Base-by-base conservation (phyloP, 53 echinoderm and acorn worm species). In the Temnopleurus reevesii region DNA sequence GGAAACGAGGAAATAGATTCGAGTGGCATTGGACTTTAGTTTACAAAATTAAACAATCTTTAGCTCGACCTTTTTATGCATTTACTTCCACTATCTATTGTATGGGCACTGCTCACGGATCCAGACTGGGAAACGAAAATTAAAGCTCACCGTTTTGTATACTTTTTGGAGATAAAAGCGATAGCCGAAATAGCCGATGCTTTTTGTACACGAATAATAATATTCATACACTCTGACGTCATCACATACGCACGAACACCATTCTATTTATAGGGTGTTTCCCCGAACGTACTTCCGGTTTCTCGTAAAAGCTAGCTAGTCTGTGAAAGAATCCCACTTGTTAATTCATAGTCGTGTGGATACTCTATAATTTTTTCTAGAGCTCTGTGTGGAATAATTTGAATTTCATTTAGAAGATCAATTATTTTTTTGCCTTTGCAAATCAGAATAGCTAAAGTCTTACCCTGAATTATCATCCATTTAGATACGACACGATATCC, bases 221-320 rank as follows among this genome's bases (percentile, higher is more conserved):
- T 87, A 81, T 60, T 86, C 86, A 92, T 57, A 33, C 23, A 54
- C 53, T 36, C 91, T 95, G 94, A 96, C 96, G 96, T 96, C 96
- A 96, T 89, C 93, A 92, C 84, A 76, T 92, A 96, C 96, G 96
- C 92, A 96, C 92, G 89, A 81, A 89, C 89, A 86, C 88, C 76
- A 90, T 89, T 94, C 96, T 96, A 96, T 96, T 96, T 95, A 96
- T 96, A 96, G 96, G 96, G 96, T 95, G 95, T 95, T 96, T 94
- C 96, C 96, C 96, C 93, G 94, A 96, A 94, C 93, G 93, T 91
- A 96, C 96, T 96, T 96, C 94, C 96, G 96, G 96, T 96, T 91
- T 85, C 85, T 85, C 59, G 60, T 85, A 85, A 85, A 85, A 43
- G 26, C 8, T 8, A 17, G 35, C 36, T 83, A 83, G 83, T 83